Evolutionary conservation across 2,113 vertebrate genomes (phyloP), one percentile per base, ranked within the genome.

Genomic region (Cryptomyrus ogoouensis): DNA sequence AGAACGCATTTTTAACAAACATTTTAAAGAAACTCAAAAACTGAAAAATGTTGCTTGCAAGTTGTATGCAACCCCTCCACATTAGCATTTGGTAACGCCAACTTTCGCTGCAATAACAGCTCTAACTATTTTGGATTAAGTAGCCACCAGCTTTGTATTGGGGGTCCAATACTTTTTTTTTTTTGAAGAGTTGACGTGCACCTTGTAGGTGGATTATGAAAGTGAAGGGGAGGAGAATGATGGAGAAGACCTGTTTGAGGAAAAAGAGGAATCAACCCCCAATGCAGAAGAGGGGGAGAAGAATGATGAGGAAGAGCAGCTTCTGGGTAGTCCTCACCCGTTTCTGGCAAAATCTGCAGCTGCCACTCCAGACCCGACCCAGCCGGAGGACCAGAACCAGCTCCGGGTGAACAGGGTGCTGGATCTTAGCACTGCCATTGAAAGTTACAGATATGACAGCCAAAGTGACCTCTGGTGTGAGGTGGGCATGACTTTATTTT

Each of bases 121-220:
- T 70, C 3, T 70, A 70, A 27, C 12, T 70, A 70, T 70, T 31
- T 70, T 13, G n/a, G n/a, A 66, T 66, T 13, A 66, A 66, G 62
- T 70, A 70, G n/a, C 62, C 13, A 70, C 62, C 62, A 70, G 62
- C 10, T 70, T 70, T 70, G 8, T 70, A 70, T 12, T 31, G 35
- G 80, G 21, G 80, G 44, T 17, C 19, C 15, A 44, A 0, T 66
- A 66, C n/a, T 1, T 53, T 53, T 53, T 17, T 50, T 46, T 19
- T 27, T 66, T 70, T 70, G 62, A 52, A 47, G 46, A 53, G 24
- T 35, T 8, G 21, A 12, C 31, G 27, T 46, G 1, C 66, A 42
- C 4, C 21, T 4, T 83, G 31, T 47, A 99, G 98, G 96, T 99
- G 2, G 98, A 99, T 94, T 99, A 99, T 80, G 98, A 99, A 85